Base-by-base conservation (phyloP, 1,140 invertebrate genomes). In the Lithobius niger region DNA sequence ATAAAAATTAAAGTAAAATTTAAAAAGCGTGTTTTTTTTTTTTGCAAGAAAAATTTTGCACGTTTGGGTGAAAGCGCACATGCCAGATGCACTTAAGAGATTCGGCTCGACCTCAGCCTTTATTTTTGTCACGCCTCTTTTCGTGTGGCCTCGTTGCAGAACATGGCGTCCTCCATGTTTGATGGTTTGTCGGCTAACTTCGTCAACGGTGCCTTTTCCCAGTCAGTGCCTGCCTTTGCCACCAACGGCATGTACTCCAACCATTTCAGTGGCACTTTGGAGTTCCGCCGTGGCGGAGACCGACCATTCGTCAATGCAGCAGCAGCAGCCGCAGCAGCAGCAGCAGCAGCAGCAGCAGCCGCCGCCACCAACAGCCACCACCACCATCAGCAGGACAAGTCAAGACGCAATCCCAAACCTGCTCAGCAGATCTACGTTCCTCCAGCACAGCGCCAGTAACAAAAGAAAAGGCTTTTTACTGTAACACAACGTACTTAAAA, bases 211-310 rank as follows among this genome's bases (percentile, higher is more conserved):
- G 48, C 48, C 48, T 50, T 50, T 27, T 50, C 48, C 27, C 48
- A 3, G 27, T 25, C 48, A 27, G 15, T 47, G 44, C 44, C 49
- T 52, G 52, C 52, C 25, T 53, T 40, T 53, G 40, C 40, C 21
- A 40, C 43, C 18, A 53, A 40, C 18, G 52, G 52, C 22, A 52
- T 53, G 52, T 24, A 19, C 22, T 53, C 40, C 4, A 53, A 19
- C 21, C 40, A 43, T 45, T 53, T 53, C 31, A 36, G 52, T 53
- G 57, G 57, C 26, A 52, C 56, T 3, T 40, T 60, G 22, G 59
- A 60, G 31, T 60, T 60, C 28, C 57, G 59, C 19, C 40, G 59
- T 18, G 59, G 59, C 18, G 59, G 56, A 1, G 57, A 58, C 26
- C 52, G 56, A n/a, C 59, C 59, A 6, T 60, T 51, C 31, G 28